Percentiles rank a stretch among this genome's conserved stretches.
Conservation (phyloP, 2,888 invertebrate genomes). For the Tetranychus piercei region DNA sequence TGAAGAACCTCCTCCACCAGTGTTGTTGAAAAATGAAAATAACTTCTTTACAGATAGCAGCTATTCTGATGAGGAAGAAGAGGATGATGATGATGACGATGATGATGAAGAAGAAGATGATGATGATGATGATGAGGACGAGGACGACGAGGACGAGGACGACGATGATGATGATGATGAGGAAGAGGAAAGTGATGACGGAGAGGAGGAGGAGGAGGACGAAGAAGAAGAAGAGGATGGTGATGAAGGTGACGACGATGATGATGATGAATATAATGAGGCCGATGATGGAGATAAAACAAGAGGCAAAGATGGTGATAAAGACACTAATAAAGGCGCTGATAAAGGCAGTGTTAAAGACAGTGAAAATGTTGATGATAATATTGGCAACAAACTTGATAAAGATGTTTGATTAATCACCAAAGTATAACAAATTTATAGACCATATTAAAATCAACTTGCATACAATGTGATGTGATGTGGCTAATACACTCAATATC, state of each 20-base stretch:
- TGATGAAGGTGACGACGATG: slow-evolving; percentile 11
- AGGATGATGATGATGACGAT: not conserved
- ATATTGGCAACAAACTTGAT: too few species aligned
- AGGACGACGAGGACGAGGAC: slow-evolving; percentile 4
- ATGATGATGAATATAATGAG: slow-evolving; percentile 12
- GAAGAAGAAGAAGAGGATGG: slow-evolving; percentile 17
- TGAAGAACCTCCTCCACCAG: not conserved
- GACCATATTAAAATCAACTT: too few species aligned
- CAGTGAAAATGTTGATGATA: too few species aligned
- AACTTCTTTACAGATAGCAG: slow-evolving; percentile 5
- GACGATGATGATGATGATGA: slow-evolving; percentile 17
- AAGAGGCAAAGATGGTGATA: too few species aligned
- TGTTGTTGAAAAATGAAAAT: not conserved
- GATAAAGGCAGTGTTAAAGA: too few species aligned
- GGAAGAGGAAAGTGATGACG: slow-evolving; percentile 20
- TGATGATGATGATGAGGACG: not conserved
- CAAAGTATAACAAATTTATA: too few species aligned
- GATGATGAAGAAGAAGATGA: not conserved
- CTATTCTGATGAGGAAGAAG: not conserved
- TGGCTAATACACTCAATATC: too few species aligned
- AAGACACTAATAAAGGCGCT: too few species aligned
- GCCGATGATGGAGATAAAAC: slow-evolving; percentile 13
- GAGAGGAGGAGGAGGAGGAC: slow-evolving; percentile 13
- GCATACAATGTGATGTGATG: too few species aligned
- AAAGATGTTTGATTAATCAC: too few species aligned